phyloP scores from a whole-genome alignment of 2,888 invertebrate genomes.

The Graphium colonna region DNA sequence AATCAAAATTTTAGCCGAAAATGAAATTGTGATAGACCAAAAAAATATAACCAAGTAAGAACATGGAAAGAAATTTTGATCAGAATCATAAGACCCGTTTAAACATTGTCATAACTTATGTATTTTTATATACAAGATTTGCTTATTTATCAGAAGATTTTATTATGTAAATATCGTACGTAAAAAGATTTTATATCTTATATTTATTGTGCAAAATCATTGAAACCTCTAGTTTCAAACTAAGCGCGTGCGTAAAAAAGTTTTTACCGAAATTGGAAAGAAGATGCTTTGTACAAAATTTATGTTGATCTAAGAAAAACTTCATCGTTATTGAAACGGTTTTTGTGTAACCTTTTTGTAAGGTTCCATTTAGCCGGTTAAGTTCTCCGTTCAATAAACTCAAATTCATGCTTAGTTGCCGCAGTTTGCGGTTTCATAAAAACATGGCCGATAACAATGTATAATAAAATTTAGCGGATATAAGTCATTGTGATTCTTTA shows the following conservation, averaged over 20 bases:
- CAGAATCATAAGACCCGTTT: too few relatives aligned
- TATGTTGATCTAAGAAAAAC: not conserved
- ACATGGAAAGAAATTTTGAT: too few relatives aligned
- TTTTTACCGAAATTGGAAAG: not conserved
- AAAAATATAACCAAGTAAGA: too few relatives aligned
- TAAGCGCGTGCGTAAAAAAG: not conserved
- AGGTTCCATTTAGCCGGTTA: not conserved
- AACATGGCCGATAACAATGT: not conserved
- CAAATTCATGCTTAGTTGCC: not conserved
- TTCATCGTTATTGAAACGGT: not conserved
- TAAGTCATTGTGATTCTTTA: too few relatives aligned
- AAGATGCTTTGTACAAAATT: not conserved
- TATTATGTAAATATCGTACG: too few relatives aligned
- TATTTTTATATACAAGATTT: too few relatives aligned
- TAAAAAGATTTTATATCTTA: too few relatives aligned
- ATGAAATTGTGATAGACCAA: too few relatives aligned
- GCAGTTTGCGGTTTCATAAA: not conserved
- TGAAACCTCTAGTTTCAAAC: not conserved
- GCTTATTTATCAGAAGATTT: too few relatives aligned
- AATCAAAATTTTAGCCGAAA: too few relatives aligned
- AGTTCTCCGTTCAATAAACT: not conserved
- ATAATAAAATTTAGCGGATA: not conserved
- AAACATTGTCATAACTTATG: too few relatives aligned
- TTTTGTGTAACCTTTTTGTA: not conserved
- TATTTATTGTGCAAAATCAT: not conserved